These are phyloP conservation scores for Luperina nickerlii DNA, from an alignment of 2,888 invertebrate species.

Conservation along the genomic window DNA sequence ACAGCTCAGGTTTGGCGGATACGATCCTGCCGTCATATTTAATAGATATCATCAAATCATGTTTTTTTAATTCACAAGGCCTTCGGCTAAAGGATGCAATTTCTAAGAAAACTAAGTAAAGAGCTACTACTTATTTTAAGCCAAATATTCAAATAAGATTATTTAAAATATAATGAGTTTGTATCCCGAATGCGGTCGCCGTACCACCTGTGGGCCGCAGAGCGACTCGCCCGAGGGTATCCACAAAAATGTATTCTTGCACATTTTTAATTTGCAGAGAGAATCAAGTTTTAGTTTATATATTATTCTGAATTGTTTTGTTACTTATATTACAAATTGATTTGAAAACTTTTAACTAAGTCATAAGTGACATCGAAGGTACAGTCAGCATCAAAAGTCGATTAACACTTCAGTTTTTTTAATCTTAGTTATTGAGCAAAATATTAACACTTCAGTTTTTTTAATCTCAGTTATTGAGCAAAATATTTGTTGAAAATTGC, in stretches of 20 bases:
- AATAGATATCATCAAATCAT: constrained; percentile 14
- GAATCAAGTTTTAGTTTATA: neutral
- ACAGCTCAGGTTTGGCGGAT: no score
- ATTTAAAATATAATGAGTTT: constrained; percentile 32
- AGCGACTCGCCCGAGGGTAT: neutral
- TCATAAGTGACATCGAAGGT: neutral
- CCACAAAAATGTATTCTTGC: neutral
- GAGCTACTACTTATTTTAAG: neutral
- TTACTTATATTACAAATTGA: neutral
- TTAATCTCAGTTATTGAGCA: no score
- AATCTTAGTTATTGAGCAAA: no score
- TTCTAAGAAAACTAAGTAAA: constrained; percentile 38
- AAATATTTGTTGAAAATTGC: no score
- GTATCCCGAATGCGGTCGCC: neutral
- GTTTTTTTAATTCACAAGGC: neutral
- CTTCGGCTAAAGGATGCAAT: constrained; percentile 18
- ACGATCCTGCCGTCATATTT: neutral
- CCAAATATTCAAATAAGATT: constrained; percentile 1
- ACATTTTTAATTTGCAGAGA: neutral
- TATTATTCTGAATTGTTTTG: neutral
- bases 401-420: no score
- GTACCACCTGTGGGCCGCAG: neutral
- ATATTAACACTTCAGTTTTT: no score
- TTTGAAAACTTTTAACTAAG: neutral
- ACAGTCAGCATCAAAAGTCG: no score